phyloP scores from a whole-genome alignment of 2,113 vertebrate genomes.

The Sporophila hypoxantha region DNA sequence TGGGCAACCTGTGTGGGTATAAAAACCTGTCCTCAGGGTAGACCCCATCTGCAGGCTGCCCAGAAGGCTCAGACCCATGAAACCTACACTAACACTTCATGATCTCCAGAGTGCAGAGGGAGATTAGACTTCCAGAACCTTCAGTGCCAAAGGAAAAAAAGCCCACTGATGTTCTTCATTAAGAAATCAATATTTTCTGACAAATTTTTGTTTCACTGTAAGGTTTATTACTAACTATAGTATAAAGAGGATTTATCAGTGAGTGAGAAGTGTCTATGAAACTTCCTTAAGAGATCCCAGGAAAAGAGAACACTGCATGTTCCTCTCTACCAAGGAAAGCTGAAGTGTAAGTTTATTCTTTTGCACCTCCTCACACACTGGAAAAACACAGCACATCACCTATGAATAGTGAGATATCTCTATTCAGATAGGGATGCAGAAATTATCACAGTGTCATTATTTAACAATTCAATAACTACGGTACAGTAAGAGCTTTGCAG shows the following conservation, averaged over 20 bases:
- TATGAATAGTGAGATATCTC: not conserved
- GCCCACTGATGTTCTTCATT: not conserved
- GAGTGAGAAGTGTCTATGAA: not conserved
- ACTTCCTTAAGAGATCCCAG: not conserved
- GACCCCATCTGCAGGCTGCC: not conserved
- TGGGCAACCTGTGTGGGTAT: not conserved
- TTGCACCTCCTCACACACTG: not conserved
- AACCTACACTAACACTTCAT: not conserved
- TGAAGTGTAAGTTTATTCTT: not conserved
- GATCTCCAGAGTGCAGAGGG: not conserved
- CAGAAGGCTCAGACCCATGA: not conserved
- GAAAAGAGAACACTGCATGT: not conserved
- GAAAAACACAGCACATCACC: not conserved
- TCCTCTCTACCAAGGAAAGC: not conserved
- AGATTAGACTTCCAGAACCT: not conserved
- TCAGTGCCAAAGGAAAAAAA: not conserved
- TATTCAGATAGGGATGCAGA: not conserved
- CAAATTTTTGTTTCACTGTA: not conserved
- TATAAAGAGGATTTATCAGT: not conserved
- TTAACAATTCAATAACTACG: not conserved
- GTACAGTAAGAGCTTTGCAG: not conserved
- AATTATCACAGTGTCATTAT: not conserved
- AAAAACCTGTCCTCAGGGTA: not conserved
- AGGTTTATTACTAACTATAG: not conserved
- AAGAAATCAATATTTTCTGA: not conserved